Conservation (phyloP, 2,113 vertebrate genomes). For the Chauna torquata region DNA sequence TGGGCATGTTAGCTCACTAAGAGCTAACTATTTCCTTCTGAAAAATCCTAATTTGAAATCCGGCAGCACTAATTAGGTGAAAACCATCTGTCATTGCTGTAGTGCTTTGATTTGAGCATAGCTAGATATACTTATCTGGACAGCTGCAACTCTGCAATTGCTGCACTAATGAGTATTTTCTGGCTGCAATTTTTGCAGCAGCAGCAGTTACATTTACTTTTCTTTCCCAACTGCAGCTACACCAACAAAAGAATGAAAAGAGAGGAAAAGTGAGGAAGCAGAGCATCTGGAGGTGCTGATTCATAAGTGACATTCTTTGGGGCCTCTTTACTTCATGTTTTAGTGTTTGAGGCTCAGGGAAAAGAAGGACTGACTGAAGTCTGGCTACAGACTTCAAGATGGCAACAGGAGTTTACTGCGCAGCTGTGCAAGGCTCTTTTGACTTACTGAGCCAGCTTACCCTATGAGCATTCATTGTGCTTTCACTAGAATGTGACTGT, state of each 20-base stretch:
- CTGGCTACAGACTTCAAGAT: background rate
- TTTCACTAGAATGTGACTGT: background rate
- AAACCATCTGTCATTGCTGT: constrained; percentile 8
- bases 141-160: constrained; percentile 58
- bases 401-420: background rate
- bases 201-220: constrained; percentile 34
- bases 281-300: background rate
- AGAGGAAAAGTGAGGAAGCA: background rate
- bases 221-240: constrained; percentile 18
- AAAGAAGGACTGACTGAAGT: background rate
- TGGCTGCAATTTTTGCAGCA: constrained; percentile 59
- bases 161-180: constrained; percentile 45
- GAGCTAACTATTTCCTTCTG: background rate
- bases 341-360: background rate
- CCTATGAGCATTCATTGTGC: background rate
- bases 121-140: constrained; percentile 16
- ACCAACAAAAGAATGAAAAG: background rate
- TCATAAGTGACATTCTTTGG: background rate
- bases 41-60: constrained; percentile 24
- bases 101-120: background rate
- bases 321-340: background rate
- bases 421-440: background rate
- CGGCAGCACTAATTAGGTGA: background rate
- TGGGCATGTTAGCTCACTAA: background rate
- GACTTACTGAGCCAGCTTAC: background rate